Conservation (phyloP, 2,888 invertebrate species). For the Ennomos quercinarius region DNA sequence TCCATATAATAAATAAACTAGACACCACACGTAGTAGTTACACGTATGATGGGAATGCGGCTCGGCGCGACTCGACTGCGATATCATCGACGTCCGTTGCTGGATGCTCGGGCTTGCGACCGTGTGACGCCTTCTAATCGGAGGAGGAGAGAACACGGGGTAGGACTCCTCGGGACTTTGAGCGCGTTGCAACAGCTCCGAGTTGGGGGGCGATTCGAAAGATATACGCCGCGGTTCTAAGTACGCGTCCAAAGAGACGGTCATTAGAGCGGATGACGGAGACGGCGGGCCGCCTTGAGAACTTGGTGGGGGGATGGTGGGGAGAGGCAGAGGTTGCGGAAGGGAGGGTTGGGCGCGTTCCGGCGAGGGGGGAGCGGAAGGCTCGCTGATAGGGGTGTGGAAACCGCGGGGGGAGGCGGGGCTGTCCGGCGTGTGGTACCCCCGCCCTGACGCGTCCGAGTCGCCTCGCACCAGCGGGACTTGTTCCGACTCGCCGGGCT, state of each 20-base stretch:
- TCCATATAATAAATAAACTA: slow-evolving; percentile 18
- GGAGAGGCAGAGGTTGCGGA: slow-evolving; percentile 85
- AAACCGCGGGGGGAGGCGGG: slow-evolving; percentile 87
- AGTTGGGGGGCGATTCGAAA: slow-evolving; percentile 91
- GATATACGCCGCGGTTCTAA: slow-evolving; percentile 94
- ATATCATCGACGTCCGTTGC: slow-evolving; percentile 90
- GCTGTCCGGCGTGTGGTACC: slow-evolving; percentile 81
- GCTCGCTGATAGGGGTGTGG: slow-evolving; percentile 90
- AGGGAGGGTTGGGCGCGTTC: slow-evolving; percentile 71
- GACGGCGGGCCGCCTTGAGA: slow-evolving; percentile 87
- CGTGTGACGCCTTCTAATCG: slow-evolving; percentile 89
- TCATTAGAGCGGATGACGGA: slow-evolving; percentile 93
- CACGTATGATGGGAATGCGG: slow-evolving; percentile 95
- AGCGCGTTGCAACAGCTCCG: slow-evolving; percentile 88
- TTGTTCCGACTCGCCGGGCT: slow-evolving; percentile 66
- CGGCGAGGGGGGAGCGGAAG: slow-evolving; percentile 79
- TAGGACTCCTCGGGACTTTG: slow-evolving; percentile 92
- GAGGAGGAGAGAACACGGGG: slow-evolving; percentile 94
- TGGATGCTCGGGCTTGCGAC: slow-evolving; percentile 79
- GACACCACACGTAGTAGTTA: slow-evolving; percentile 81
- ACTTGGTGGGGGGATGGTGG: slow-evolving; percentile 61
- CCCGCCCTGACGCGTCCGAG: slow-evolving; percentile 84
- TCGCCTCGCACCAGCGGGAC: slow-evolving; percentile 83
- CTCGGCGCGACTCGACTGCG: slow-evolving; percentile 90
- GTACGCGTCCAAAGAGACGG: slow-evolving; percentile 94